Evolutionary conservation across 2,113 vertebrate species (phyloP), one percentile per base, ranked within the genome.

Genomic region (Alligator mississippiensis): DNA sequence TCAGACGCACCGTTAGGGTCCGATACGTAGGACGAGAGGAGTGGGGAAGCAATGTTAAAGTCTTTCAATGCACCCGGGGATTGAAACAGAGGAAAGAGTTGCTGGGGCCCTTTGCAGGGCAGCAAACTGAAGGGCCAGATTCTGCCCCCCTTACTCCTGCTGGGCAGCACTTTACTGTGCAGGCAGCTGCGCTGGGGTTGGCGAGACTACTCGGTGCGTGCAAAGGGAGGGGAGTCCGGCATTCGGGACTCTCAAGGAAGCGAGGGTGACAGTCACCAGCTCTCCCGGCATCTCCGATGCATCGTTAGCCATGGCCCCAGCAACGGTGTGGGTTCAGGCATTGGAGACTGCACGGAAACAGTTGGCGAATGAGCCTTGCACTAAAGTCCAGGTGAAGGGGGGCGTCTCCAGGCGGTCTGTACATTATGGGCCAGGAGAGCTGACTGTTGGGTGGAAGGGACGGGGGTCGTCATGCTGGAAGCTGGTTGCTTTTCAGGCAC

Each of bases 1-100:
- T 95, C 58, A 28, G 61, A n/a, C 70, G 91, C 88, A 62, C 94
- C 82, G 92, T 92, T 94, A 94, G 80, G 68, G 82, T 5, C 0
- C 94, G 88, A 90, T 92, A 89, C 94, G 93, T 94, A 94, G 94
- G 94, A 94, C 84, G 0, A 80, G 93, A 96, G 93, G 92, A 92
- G 94, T 93, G 95, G 89, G 93, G 94, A 87, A 96, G 95, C 93
- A 90, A 96, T 95, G 89, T 72, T 62, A 94, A 95, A 96, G 87
- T 4, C 30, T 66, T 94, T 90, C 84, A 75, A 87, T 82, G 89
- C 63, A 66, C 77, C 4, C 17, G 34, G 66, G 16, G n/a, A 70
- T 18, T 70, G 66, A 18, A 70, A 30, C n/a, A n/a, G 18, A 70
- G 18, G 28, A 82, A 79, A 25, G 64, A 85, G 82, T 64, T 87